Evolutionary conservation across 1,140 invertebrate genomes (phyloP), one percentile per base, ranked within the genome.

Genomic region (Limonius californicus): DNA sequence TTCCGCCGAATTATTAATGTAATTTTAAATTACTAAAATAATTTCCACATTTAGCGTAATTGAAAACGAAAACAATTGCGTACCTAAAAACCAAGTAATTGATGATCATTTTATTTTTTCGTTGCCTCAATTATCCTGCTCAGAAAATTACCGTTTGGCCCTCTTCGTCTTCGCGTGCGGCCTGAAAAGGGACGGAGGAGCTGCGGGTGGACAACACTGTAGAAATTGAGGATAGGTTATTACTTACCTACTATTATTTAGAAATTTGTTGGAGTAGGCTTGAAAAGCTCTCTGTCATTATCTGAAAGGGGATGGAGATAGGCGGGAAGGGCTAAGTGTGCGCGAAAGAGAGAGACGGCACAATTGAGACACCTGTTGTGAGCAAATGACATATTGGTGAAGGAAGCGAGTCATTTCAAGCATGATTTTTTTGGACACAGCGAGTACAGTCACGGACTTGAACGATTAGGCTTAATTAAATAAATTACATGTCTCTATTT

Each of bases 401-500:
- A 72, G 72, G 72, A 73, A 73, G 72, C 63, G 57, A 67, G 62
- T 73, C 69, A 73, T 73, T 73, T 73, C 56, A 66, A 50, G 59
- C 55, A 55, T 66, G 55, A 61, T 70, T 70, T 71, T 70, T 71
- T 72, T 63, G 63, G 62, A 67, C 65, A 64, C 61, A 54, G 62
- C 61, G 45, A 59, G 64, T 65, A 64, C 68, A 71, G 72, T 72
- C 72, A 74, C 72, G 71, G 72, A 71, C 68, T 70, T 68, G 71
- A 66, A 66, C 70, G 68, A 74, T 74, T 74, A 74, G 68, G 70
- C 61, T 74, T 74, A 74, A 74, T 74, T 74, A 72, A 72, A 68
- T 72, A 74, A 74, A 74, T 74, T 74, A 74, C 68, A 74, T 68
- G 68, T 71, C 72, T 74, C 71, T 68, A 72, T 72, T 72, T 72